phyloP scores from a whole-genome alignment of 2,888 invertebrate species.

The Pseudanteris insignis region DNA sequence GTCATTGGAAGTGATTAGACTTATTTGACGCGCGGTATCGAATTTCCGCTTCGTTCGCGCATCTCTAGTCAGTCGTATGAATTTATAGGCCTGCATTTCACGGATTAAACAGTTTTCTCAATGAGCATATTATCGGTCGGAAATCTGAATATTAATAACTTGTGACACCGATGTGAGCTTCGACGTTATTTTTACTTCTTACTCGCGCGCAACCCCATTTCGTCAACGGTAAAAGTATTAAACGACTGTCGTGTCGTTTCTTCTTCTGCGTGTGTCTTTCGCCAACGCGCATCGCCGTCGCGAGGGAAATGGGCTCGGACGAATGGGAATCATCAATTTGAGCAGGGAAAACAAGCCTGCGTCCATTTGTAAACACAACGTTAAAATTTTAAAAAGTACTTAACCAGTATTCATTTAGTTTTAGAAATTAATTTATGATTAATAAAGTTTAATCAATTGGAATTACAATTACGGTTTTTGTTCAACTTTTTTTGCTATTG shows the following conservation, averaged over 20 bases:
- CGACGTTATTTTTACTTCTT: constrained; percentile 58
- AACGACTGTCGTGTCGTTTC: constrained; percentile 35
- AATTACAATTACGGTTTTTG: too few relatives aligned
- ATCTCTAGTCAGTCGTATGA: too few relatives aligned
- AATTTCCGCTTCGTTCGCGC: too few relatives aligned
- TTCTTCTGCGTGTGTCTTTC: constrained; percentile 26
- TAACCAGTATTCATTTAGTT: too few relatives aligned
- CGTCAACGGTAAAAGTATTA: constrained; percentile 47
- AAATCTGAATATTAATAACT: constrained; percentile 63
- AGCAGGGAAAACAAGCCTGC: background rate
- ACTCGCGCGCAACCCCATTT: constrained; percentile 50
- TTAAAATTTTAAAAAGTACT: too few relatives aligned
- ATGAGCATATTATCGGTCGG: constrained; percentile 55
- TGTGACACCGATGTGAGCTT: constrained; percentile 59
- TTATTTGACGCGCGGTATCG: too few relatives aligned
- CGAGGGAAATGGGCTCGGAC: constrained; percentile 13
- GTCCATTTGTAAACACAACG: constrained; percentile 11
- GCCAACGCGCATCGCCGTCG: constrained; percentile 10
- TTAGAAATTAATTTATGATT: too few relatives aligned
- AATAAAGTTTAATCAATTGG: too few relatives aligned
- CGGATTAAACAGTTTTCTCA: constrained; percentile 46
- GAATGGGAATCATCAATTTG: constrained; percentile 13
- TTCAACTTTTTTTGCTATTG: too few relatives aligned
- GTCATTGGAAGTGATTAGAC: too few relatives aligned
- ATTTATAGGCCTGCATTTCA: too few relatives aligned